Base-by-base conservation (phyloP, 2,113 vertebrate species). In the Dascyllus trimaculatus region DNA sequence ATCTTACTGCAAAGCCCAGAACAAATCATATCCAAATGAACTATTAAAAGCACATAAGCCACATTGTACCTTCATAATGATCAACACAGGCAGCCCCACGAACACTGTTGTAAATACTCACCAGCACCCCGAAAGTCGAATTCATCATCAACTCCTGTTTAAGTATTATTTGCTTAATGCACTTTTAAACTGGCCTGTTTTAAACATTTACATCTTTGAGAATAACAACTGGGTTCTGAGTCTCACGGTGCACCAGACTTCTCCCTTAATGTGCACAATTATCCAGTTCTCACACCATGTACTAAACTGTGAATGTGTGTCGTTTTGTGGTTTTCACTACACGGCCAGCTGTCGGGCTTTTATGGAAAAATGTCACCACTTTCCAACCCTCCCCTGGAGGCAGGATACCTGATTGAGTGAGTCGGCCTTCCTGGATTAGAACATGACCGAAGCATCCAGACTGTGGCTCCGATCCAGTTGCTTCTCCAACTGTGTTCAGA, bases 331-430 rank as follows among this genome's bases (percentile, higher is more conserved):
- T 68, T 52, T 76, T 69, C 14, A 77, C 9, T 56, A 21, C 24
- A 58, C 46, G 26, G 77, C 54, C 62, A 71, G 76, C 69, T 73
- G 25, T 69, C 11, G 29, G 18, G 29, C 32, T 71, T 56, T 63
- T 61, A 52, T 58, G 64, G 40, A 63, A 58, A 53, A 32, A 32
- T 52, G 57, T 60, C 67, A 43, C n/a, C 25, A 45, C 51, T 56
- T 70, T 57, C 71, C 53, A 65, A 3, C 38, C 22, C 40, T 65
- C 32, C 35, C 51, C 15, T 2, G 15, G 35, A 75, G 62, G 67
- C 58, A 77, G 59, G 40, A 79, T 73, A 86, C 75, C 71, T 86
- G 75, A 69, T 56, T 62, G 71, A 84, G 58, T 69, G 62, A 75
- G 48, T 59, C 49, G 45, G 26, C 53, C 61, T 79, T 84, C 58